Conservation (phyloP, 2,797 vertebrate genomes). For the Stomatorhinus walkeri region DNA sequence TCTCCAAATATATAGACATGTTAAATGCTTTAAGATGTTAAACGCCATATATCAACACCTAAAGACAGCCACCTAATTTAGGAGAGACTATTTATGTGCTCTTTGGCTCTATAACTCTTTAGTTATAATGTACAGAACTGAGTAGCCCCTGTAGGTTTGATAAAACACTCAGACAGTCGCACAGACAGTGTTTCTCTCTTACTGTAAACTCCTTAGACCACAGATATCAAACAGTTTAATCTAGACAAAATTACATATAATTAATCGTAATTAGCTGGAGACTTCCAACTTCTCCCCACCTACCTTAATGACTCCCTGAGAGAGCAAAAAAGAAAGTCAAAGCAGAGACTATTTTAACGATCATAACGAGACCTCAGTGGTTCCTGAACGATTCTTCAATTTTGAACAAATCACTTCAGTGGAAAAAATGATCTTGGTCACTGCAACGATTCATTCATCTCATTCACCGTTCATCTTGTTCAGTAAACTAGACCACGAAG, state of each 20-base stretch:
- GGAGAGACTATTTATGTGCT: not conserved
- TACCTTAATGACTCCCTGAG: not conserved
- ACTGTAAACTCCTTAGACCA: conserved; percentile 15
- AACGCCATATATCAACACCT: not conserved
- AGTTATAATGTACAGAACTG: not conserved
- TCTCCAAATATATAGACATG: not conserved
- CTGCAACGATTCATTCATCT: not conserved
- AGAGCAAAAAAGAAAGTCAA: not conserved
- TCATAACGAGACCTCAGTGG: not conserved
- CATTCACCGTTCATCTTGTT: not conserved
- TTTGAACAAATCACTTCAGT: not conserved
- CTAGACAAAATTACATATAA: conserved; percentile 37
- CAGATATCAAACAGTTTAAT: conserved; percentile 31
- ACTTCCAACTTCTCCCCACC: conserved; percentile 7
- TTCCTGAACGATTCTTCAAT: not conserved
- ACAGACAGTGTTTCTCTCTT: not conserved
- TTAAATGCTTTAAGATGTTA: not conserved
- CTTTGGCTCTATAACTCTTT: not conserved
- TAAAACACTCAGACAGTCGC: not conserved
- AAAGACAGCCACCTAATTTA: not conserved
- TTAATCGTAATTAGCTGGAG: conserved; percentile 34
- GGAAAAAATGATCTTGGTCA: not conserved
- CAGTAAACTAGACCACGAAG: not conserved
- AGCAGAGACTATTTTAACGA: not conserved
- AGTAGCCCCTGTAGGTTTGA: not conserved